Conservation (phyloP, 1,140 invertebrate genomes). For the Pseudomyrmex sp. region DNA sequence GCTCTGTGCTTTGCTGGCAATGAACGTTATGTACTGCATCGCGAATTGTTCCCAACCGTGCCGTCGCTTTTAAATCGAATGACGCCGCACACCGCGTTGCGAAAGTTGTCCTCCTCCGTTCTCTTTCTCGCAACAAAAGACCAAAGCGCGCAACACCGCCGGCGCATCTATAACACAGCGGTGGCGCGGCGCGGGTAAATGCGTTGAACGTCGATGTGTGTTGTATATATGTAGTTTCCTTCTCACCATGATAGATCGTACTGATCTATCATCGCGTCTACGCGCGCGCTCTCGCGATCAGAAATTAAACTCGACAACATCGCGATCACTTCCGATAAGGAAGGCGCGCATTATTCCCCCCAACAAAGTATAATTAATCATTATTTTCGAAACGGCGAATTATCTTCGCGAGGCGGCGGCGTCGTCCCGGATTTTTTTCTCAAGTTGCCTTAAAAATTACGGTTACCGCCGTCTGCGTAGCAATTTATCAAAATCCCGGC, state of each 20-base stretch:
- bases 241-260: conserved; percentile 26
- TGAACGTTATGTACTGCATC: conserved; percentile 19
- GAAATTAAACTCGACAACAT: no score
- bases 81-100: not conserved
- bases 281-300: no score
- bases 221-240: no score
- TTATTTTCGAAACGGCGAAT: not conserved
- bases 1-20: conserved; percentile 39
- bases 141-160: conserved; percentile 11
- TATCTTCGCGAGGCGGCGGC: not conserved
- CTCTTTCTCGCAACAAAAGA: not conserved
- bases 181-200: not conserved
- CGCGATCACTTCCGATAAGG: no score
- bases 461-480: not conserved
- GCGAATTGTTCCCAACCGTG: conserved; percentile 18
- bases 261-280: conserved; percentile 5
- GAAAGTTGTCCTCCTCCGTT: not conserved
- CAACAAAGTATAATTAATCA: conserved; percentile 19
- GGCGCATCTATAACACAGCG: not conserved
- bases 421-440: not conserved
- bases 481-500: conserved; percentile 18
- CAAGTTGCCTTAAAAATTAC: conserved; percentile 26
- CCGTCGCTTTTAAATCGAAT: conserved; percentile 45
- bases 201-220: no score
- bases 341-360: no score